A percentile compares a stretch with the other conserved stretches of the same genome.
These are phyloP conservation scores for Moxostoma hubbsi DNA, from an alignment of 2,797 vertebrate species.

Conservation along the genomic window DNA sequence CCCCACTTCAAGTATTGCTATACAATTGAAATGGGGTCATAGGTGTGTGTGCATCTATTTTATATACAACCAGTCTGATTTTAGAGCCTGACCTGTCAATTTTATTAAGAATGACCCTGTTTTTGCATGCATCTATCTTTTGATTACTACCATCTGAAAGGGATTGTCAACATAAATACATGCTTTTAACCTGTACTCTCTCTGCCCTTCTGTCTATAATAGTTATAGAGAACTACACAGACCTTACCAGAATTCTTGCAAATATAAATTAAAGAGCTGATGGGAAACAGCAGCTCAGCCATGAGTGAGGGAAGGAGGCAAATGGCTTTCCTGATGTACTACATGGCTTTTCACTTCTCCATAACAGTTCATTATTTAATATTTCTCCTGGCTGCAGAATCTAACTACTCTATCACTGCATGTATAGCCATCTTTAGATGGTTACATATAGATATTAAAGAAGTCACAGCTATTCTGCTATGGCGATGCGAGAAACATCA, in stretches of 20 bases:
- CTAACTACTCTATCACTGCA: not conserved
- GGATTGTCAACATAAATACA: conserved; percentile 31
- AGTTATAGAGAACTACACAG: conserved; percentile 25
- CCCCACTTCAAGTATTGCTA: too few relatives aligned
- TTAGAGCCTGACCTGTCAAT: not conserved
- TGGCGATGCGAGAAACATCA: not conserved
- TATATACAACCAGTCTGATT: too few relatives aligned
- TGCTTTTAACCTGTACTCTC: conserved; percentile 35
- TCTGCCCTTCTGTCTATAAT: conserved; percentile 27
- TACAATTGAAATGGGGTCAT: too few relatives aligned
- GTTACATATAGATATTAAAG: not conserved
- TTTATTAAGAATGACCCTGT: not conserved
- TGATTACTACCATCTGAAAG: conserved; percentile 7
- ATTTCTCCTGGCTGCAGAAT: conserved; percentile 12
- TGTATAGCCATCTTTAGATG: not conserved
- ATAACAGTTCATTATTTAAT: conserved; percentile 43
- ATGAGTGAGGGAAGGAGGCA: conserved; percentile 19
- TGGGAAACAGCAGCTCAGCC: conserved; percentile 27
- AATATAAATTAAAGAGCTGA: conserved; percentile 31
- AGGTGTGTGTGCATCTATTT: too few relatives aligned
- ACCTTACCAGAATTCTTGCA: conserved; percentile 25
- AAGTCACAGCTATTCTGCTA: not conserved
- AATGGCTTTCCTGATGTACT: conserved; percentile 39
- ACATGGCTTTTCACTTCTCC: conserved; percentile 37
- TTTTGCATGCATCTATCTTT: not conserved